Conservation (phyloP, 2,113 vertebrate genomes). For the Pomatostomus ruficeps region DNA sequence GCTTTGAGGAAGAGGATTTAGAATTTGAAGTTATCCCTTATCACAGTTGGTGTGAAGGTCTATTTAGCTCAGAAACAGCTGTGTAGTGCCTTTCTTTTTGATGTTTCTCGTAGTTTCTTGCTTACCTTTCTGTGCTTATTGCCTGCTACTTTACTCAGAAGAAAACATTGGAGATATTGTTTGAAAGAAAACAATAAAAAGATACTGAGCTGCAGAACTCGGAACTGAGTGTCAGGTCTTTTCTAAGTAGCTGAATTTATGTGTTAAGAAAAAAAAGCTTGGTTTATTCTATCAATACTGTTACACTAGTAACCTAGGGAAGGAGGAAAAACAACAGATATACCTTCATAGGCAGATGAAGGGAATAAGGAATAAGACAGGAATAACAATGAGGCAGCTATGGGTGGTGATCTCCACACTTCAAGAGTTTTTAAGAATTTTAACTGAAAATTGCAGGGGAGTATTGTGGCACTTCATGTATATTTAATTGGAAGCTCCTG, state of each 20-base stretch:
- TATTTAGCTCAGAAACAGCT: neutral
- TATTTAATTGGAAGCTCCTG: neutral
- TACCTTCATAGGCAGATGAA: neutral
- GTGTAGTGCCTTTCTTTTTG: neutral
- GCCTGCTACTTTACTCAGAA: neutral
- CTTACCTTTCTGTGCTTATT: neutral
- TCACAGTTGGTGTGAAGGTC: neutral
- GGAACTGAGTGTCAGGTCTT: neutral
- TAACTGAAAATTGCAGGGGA: neutral
- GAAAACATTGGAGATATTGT: neutral
- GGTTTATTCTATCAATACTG: neutral
- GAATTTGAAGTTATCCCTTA: neutral
- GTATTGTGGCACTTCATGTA: neutral
- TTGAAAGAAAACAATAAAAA: neutral
- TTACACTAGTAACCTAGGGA: neutral
- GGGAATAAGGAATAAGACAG: neutral
- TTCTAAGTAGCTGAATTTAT: neutral
- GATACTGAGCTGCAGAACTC: neutral
- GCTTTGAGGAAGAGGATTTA: neutral
- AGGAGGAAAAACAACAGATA: neutral
- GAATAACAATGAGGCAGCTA: neutral
- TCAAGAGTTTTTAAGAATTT: neutral
- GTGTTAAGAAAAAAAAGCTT: neutral
- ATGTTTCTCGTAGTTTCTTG: neutral
- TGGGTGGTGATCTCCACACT: neutral